Evolutionary conservation across 2,113 vertebrate species (phyloP), one percentile per base, ranked within the genome.

Genomic region (Peromyscus maniculatus): DNA sequence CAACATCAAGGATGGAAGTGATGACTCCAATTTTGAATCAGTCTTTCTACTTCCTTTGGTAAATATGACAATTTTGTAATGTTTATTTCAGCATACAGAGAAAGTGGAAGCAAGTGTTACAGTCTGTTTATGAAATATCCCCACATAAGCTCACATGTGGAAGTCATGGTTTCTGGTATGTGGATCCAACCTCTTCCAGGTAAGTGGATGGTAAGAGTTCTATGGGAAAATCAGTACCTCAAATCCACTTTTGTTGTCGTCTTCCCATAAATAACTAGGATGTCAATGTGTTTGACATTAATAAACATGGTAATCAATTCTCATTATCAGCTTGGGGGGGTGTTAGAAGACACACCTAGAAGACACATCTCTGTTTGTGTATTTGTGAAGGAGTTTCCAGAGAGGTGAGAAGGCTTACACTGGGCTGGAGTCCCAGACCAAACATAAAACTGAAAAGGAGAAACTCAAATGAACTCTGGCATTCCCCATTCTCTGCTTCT

Each of bases 1-100:
- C 4, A 49, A 16, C n/a, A 66, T 11, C 5, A n/a, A 1, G 0
- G 0, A 9, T 74, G 22, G 24, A 28, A 87, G 13, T n/a, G 67
- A 43, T 74, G 9, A 79, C 62, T 79, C 22, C 33, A 88, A 1
- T 15, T 39, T 43, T 62, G 33, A 95, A 57, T 9, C 5, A 79
- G 49, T 17, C 57, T 57, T 46, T 57, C 8, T 31, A 79, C 28
- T 69, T 79, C 31, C 36, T 82, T 83, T 80, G 62, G 28, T 39
- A 52, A 88, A 36, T 21, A 71, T 2, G 39, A 36, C 12, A 46
- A 8, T 52, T 46, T 55, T 39, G 36, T 66, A 10, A 3, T 49
- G 17, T 69, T 87, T 67, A 33, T 89, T 55, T 88, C 57, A 77
- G 75, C 21, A 52, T 11, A 31, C 0, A 80, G 31, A 92, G 83